Base-by-base conservation (phyloP, 2,113 vertebrate genomes). In the Plectropomus leopardus region DNA sequence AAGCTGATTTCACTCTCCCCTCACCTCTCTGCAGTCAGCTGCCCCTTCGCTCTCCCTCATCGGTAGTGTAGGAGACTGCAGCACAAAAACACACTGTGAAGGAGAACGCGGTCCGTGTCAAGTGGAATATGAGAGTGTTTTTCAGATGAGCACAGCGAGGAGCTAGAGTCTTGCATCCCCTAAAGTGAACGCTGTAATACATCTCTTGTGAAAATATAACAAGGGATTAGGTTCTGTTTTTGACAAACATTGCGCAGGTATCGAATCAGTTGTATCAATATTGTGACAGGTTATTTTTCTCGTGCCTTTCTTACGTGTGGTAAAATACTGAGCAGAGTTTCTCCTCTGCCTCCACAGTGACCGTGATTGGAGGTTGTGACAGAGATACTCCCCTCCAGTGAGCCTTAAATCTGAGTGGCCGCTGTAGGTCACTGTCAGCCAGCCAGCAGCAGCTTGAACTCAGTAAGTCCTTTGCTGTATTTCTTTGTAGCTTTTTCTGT, bases 161-260 rank as follows among this genome's bases (percentile, higher is more conserved):
- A 48, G 28, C 16, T 40, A 23, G 64, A 26, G 8, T 45, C 2
- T 0, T 16, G 24, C 50, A 17, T 51, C 71, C 19, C 54, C 53
- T 47, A 5, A 28, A 50, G 65, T 51, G 10, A 36, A 28, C 14
- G 40, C 24, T 1, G 11, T 53, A 32, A 23, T 8, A n/a, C 53
- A 6, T 76, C 24, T 66, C 36, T 66, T 79, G 3, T 53, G 15
- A 74, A 83, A 89, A 80, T 30, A 89, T 6, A 71, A 28, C 11
- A 16, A 6, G 23, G 26, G 65, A 14, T 87, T 11, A 3, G 26
- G 70, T 87, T 86, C 71, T 84, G 72, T 83, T 89, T 85, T 19
- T 47, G 9, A 15, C 21, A n/a, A 53, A 50, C 54, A 64, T 54
- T 24, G 16, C 24, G 14, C 30, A 28, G 48, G 23, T 40, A 19